Base-by-base conservation (phyloP, 2,888 invertebrate genomes). In the Rhodophaea formosa region DNA sequence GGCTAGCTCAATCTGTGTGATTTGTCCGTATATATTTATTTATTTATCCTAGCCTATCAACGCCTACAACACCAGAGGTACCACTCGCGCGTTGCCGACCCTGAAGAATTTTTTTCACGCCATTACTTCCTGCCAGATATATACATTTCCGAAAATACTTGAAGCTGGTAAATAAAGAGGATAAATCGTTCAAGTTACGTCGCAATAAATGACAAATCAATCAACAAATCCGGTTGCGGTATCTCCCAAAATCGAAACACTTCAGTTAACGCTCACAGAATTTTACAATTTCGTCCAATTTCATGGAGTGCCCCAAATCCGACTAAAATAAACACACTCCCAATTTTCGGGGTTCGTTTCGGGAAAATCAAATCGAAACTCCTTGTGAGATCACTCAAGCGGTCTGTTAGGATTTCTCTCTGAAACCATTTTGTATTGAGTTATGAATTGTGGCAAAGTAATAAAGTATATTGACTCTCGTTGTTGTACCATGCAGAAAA, bases 331-430 rank as follows among this genome's bases (percentile, higher is more conserved):
- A 51, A 51, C 39, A 51, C 17, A 39, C 39, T 51, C 39, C 51
- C 51, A 51, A 51, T 51, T 51, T 51, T 35, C 16, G 16, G 35
- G 51, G 35, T 51, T 51, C 35, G 35, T 39, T 51, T 51, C 35
- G 30, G 15, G 1, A 15, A 39, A 51, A 51, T 35, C 51, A 51
- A 51, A 51, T 51, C 51, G 51, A 10, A 51, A 8, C 32, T 49
- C 10, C 51, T 51, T 17, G 16, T 17, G n/a, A 51, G 32, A 32
- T 51, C 51, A 35, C 35, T 51, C 17, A 16, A 35, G 35, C 35
- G 7, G 12, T 46, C 46, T 46, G 46, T 23, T 3, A 10, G 23
- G 23, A 17, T 39, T 39, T 23, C 12, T n/a, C 23, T n/a, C n/a
- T 6, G 46, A 46, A 46, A 46, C 46, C 17, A 46, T 46, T 46